phyloP scores from a whole-genome alignment of 2,113 vertebrate genomes.

The Corvus cornix region DNA sequence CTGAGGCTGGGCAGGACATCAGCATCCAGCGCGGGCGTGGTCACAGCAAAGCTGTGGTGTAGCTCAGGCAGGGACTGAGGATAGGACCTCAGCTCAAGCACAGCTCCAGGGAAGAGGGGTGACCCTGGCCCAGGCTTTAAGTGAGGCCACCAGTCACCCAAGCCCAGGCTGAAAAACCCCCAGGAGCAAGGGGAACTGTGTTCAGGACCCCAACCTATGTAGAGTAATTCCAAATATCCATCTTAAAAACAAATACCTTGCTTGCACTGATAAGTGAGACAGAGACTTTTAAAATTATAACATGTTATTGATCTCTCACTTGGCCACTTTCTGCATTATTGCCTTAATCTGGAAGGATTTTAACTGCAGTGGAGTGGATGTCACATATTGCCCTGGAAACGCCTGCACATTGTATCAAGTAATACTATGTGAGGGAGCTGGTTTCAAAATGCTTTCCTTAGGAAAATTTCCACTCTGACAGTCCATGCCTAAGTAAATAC shows the following conservation, averaged over 20 bases:
- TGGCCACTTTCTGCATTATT: neutral
- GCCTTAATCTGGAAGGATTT: neutral
- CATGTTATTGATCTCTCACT: neutral
- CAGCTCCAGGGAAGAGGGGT: neutral
- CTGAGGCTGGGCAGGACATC: neutral
- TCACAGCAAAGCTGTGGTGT: neutral
- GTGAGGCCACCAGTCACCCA: neutral
- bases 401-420: neutral
- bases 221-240: neutral
- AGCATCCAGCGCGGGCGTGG: neutral
- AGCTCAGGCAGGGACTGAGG: neutral
- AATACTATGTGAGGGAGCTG: neutral
- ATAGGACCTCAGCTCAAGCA: neutral
- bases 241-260: neutral
- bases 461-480: neutral
- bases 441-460: neutral
- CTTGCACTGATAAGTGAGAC: neutral
- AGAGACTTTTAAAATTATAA: neutral
- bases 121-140: neutral
- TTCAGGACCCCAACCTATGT: neutral
- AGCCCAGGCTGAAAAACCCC: neutral
- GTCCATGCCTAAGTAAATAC: neutral
- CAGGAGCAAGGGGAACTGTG: neutral
- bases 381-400: neutral
- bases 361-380: neutral